Percentiles rank a stretch among this genome's conserved stretches.
These are phyloP conservation scores for Drosophila paucipuncta DNA, from an alignment of 2,888 invertebrate species.

Conservation along the genomic window DNA sequence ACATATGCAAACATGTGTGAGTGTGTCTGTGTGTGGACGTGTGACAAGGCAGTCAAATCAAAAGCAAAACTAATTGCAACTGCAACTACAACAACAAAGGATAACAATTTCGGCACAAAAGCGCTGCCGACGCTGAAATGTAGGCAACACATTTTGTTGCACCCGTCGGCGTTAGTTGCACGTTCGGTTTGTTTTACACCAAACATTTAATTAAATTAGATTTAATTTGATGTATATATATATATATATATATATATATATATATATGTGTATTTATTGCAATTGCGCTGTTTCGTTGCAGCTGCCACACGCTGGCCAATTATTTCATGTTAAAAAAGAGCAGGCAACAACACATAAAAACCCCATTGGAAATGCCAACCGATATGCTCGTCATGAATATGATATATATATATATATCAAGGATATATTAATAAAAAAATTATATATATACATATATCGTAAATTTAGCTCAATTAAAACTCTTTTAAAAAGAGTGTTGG, in stretches of 20 bases:
- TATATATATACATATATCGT: not conserved
- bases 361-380: not conserved
- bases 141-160: conserved; percentile 68
- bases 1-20: conserved; percentile 23
- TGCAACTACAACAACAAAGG: conserved; percentile 32
- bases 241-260: no score
- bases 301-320: conserved; percentile 42
- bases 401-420: not conserved
- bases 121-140: conserved; percentile 65
- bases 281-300: conserved; percentile 12
- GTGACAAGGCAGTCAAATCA: conserved; percentile 69
- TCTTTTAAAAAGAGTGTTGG: not conserved
- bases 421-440: not conserved
- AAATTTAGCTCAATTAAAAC: not conserved
- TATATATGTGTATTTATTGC: conserved; percentile 40
- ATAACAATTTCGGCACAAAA: conserved; percentile 27
- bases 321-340: conserved; percentile 15
- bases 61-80: conserved; percentile 74
- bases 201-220: conserved; percentile 71
- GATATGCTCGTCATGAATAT: not conserved
- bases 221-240: conserved; percentile 47
- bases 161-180: conserved; percentile 39
- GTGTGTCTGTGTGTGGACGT: conserved; percentile 27
- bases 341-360: not conserved
- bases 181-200: conserved; percentile 35